phyloP scores from a whole-genome alignment of 2,797 vertebrate genomes.

The Merluccius polli region DNA sequence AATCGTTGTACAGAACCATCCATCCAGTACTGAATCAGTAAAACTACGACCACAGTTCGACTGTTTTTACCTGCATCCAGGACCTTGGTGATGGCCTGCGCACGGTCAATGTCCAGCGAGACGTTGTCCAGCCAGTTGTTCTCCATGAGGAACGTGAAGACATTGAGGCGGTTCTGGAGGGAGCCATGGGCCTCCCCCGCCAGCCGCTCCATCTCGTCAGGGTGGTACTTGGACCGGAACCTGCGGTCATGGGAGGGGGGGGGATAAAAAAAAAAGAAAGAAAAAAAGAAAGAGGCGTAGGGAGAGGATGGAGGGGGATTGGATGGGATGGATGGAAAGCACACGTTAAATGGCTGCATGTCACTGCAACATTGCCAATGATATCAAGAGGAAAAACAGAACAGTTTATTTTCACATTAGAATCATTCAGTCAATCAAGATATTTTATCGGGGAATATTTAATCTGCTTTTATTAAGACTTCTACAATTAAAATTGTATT shows the following conservation, averaged over 20 bases:
- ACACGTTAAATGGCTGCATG: slow-evolving; percentile 47
- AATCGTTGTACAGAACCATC: no score
- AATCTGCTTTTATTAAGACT: not conserved
- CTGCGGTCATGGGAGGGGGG: slow-evolving; percentile 57
- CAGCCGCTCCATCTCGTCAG: slow-evolving; percentile 83
- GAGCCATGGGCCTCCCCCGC: slow-evolving; percentile 80
- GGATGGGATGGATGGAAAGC: slow-evolving; percentile 49
- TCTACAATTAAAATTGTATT: no score
- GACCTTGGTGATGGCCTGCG: slow-evolving; percentile 82
- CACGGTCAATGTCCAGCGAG: slow-evolving; percentile 85
- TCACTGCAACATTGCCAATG: not conserved
- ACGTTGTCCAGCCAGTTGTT: slow-evolving; percentile 82
- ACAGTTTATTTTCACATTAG: not conserved
- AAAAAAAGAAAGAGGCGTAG: not conserved
- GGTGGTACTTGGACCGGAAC: slow-evolving; percentile 93
- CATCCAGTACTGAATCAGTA: no score
- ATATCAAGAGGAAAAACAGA: not conserved
- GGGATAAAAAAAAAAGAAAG: not conserved
- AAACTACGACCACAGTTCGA: not conserved
- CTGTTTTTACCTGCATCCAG: slow-evolving; percentile 93
- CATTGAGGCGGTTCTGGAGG: slow-evolving; percentile 81
- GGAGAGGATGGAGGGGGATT: slow-evolving; percentile 39
- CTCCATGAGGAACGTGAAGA: slow-evolving; percentile 85
- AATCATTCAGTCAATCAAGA: slow-evolving; percentile 11
- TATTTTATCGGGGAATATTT: not conserved